Evolutionary conservation across 2,113 vertebrate species (phyloP).

Genomic region (Poicephalus meyeri): DNA sequence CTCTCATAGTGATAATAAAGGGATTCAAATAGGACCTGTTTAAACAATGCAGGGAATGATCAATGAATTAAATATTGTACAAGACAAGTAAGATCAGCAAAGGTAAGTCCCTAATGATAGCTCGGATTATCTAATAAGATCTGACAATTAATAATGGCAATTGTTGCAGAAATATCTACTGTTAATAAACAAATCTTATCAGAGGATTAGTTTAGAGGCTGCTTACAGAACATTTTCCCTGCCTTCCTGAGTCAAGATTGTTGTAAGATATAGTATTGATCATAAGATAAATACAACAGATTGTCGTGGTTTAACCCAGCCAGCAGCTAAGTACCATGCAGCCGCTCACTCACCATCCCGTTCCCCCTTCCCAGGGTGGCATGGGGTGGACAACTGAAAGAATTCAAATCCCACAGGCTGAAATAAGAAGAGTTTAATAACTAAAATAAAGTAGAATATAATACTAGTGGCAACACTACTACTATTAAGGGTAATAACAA

Average conservation of each 20-base stretch:
- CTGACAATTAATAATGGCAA: constrained; percentile 49
- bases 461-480: background rate
- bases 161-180: background rate
- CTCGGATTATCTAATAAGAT: constrained; percentile 6
- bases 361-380: background rate
- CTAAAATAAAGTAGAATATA: background rate
- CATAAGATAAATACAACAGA: background rate
- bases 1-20: background rate
- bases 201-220: background rate
- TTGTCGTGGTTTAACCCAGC: background rate
- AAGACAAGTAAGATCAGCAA: background rate
- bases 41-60: constrained; percentile 5
- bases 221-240: background rate
- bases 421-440: background rate
- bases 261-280: background rate
- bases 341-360: background rate
- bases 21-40: background rate
- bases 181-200: constrained; percentile 33
- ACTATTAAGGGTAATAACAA: background rate
- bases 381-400: background rate
- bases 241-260: background rate
- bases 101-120: background rate
- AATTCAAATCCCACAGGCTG: background rate
- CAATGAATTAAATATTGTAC: background rate
- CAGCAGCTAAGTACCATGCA: background rate